Evolutionary conservation across 2,113 vertebrate species (phyloP), one percentile per base, ranked within the genome.

Genomic region (human (Homo sapiens)): DNA sequence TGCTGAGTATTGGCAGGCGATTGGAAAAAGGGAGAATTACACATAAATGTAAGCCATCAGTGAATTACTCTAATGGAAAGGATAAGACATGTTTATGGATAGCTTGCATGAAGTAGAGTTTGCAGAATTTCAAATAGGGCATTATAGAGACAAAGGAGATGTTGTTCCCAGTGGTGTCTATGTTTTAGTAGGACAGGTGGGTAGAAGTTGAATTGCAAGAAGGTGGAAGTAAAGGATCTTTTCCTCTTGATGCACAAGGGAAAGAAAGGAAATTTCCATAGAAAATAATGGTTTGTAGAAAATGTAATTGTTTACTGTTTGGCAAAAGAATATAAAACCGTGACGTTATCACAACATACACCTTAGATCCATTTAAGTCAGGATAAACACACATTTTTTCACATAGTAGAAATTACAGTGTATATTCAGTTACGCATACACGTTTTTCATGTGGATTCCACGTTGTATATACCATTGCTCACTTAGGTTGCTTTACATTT

Each of bases 21-120:
- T 3, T 30, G 64, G 73, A 80, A 64, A 16, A 43, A 10, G 27
- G 20, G 64, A 38, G 3, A 20, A n/a, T 61, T 30, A 50, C 17
- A 6, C 10, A 3, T n/a, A 3, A 3, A 6, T 48, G 8, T 32
- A 23, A 30, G 30, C n/a, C n/a, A 1, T 57, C 1, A 18, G 23
- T 25, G 32, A 78, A 27, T 50, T 12, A 16, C 17, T 89, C 18
- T 30, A 9, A 18, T 8, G 11, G 43, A 82, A 20, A 12, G 40
- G 50, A 14, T 35, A 23, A 76, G 17, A 11, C 32, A 0, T 23
- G 43, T 32, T 38, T 52, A 7, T 32, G n/a, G n/a, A 13, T 48
- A n/a, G 50, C 25, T 59, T 30, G 84, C 18, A 16, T 30, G 40
- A 76, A 18, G 11, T 23, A 43, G 35, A 48, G 10, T 27, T 22